A percentile compares a stretch with the other conserved stretches of the same genome.
Conservation (phyloP, 2,113 vertebrate genomes). For the Numida meleagris region DNA sequence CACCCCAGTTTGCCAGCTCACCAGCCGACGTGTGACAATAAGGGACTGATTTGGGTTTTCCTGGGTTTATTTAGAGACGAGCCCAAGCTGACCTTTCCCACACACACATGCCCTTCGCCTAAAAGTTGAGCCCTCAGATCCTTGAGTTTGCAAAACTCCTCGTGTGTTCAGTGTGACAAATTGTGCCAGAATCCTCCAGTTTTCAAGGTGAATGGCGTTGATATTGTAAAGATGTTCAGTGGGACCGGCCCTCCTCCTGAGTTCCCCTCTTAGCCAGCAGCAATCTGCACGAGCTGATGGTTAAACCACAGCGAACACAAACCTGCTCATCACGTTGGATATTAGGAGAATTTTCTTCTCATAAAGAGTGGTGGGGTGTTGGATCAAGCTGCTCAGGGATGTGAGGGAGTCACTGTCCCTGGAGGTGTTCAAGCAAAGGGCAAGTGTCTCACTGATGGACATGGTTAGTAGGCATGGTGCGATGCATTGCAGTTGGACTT, state of each 20-base stretch:
- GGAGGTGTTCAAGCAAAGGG: too few species aligned
- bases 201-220: rapidly evolving
- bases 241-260: background rate
- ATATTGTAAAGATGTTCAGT: rapidly evolving
- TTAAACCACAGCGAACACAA: background rate
- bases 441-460: too few species aligned
- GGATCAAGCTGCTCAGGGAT: too few species aligned
- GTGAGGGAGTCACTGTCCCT: too few species aligned
- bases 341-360: too few species aligned
- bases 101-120: background rate
- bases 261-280: background rate
- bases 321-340: background rate
- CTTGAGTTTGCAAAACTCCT: background rate
- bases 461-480: too few species aligned
- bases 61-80: slow-evolving; percentile 60
- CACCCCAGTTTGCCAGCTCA: slow-evolving; percentile 5
- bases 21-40: background rate
- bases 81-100: slow-evolving; percentile 52
- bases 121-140: background rate
- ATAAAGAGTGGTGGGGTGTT: too few species aligned
- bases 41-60: slow-evolving; percentile 15
- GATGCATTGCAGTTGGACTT: too few species aligned
- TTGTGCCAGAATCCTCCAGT: background rate
- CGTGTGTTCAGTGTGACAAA: background rate
- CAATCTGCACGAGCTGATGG: background rate